Percentiles rank a stretch among this genome's conserved stretches.
These are phyloP conservation scores for Drosophila obscura DNA, from an alignment of 1,140 invertebrate genomes.

Conservation along the genomic window DNA sequence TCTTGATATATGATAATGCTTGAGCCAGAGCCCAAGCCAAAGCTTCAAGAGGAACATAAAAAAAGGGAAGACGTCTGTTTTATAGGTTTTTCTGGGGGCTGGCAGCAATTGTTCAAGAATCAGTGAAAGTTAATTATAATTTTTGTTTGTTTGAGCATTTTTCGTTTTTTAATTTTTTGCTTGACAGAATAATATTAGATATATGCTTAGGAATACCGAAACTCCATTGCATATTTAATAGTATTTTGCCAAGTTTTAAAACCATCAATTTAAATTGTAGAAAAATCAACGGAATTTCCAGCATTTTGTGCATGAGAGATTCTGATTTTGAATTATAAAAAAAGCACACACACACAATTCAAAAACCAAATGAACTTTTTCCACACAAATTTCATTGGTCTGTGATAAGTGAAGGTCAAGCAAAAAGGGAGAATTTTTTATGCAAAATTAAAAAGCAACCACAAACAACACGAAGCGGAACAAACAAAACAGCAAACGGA, in stretches of 20 bases:
- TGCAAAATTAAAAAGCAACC: constrained; percentile 46
- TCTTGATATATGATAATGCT: constrained; percentile 76
- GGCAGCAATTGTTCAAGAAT: constrained; percentile 1
- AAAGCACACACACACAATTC: constrained; percentile 18
- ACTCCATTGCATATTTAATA: not conserved
- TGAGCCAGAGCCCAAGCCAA: constrained; percentile 15
- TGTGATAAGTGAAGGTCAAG: constrained; percentile 83
- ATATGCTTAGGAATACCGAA: not conserved
- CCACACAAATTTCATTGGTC: constrained; percentile 75
- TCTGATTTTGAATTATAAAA: constrained; percentile 5
- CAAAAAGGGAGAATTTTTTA: constrained; percentile 37
- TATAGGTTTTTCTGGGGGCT: constrained; percentile 27
- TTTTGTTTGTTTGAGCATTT: constrained; percentile 30
- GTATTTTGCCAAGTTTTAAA: constrained; percentile 15
- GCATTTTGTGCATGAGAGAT: constrained; percentile 19
- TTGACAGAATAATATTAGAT: constrained; percentile 9
- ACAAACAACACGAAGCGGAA: constrained; percentile 46
- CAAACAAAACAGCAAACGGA: constrained; percentile 26
- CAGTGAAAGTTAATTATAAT: constrained; percentile 30
- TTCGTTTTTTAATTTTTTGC: constrained; percentile 22
- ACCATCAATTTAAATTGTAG: not conserved
- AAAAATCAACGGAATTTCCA: constrained; percentile 7
- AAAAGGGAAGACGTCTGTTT: constrained; percentile 25
- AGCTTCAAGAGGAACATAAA: constrained; percentile 20
- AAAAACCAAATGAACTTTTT: constrained; percentile 63